Evolutionary conservation across 2,797 vertebrate species (phyloP), one percentile per base, ranked within the genome.

Genomic region (Anniella stebbinsi): DNA sequence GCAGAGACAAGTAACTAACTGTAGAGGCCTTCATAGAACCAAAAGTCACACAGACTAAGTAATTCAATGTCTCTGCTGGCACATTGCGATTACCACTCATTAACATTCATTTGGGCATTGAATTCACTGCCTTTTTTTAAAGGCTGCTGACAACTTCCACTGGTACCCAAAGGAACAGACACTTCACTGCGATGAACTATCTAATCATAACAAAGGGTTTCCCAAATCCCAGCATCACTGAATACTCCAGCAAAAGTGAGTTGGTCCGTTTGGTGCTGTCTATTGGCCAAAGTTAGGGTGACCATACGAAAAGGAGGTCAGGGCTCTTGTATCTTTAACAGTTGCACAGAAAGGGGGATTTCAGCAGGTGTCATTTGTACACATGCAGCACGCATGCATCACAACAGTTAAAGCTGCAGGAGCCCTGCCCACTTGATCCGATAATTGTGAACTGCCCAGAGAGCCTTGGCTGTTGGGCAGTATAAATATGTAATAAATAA

Each of bases 81-180:
- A 57, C 28, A 67, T 12, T 23, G 60, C 67, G 69, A 76, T 86
- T 67, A 82, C 76, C 69, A 82, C 83, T 73, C 87, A 86, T 38
- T 90, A 67, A 25, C 72, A 87, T 83, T 86, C 76, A 76, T 41
- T 77, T 83, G 54, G 57, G 72, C 70, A 45, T 45, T 83, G 60
- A 67, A 38, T 73, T 66, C 38, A 45, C 54, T 75, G 89, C 7
- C 78, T 69, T 51, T 23, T 69, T 48, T 36, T 45, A 30, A 33
- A 33, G 60, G 63, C 67, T 67, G 28, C 12, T 45, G 70, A 67
- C 63, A 82, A 69, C 0, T 28, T 87, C 60, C 18, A n/a, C 21
- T 83, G 28, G 48, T 51, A 83, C 57, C 28, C 8, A 69, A 69
- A 83, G 18, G 28, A 69, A 25, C 10, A 87, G 28, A 73, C 33